Evolutionary conservation across 2,113 vertebrate genomes (phyloP).

Genomic region (Lichenostomus cassidix): DNA sequence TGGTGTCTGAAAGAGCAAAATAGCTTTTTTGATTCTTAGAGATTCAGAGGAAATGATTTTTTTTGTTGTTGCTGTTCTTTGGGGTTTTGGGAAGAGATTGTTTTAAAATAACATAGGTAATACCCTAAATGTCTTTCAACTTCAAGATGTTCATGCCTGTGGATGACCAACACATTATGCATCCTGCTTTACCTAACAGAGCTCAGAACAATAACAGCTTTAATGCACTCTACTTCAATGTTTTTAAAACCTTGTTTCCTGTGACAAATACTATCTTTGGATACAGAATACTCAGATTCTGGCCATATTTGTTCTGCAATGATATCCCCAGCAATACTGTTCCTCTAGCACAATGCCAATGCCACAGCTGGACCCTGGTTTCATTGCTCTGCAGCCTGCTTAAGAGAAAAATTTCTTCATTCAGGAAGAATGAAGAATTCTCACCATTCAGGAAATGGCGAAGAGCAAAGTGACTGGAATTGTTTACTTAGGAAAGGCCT

Average conservation of each 20-base stretch:
- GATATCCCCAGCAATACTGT: background rate
- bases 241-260: background rate
- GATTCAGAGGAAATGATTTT: background rate
- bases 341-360: background rate
- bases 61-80: background rate
- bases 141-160: background rate
- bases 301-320: background rate
- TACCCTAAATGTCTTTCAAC: background rate
- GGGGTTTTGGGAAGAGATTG: background rate
- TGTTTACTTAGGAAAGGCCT: background rate
- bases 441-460: background rate
- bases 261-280: background rate
- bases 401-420: background rate
- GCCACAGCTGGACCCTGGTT: background rate
- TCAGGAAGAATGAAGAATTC: no score
- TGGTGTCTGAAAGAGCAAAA: background rate
- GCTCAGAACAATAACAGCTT: background rate
- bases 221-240: background rate
- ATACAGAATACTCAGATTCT: background rate
- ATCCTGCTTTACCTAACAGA: background rate
- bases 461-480: background rate
- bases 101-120: background rate
- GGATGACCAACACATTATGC: background rate
- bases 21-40: background rate
- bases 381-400: background rate